These are phyloP conservation scores for Protophormia terraenovae DNA, from an alignment of 2,888 invertebrate genomes.

Conservation along the genomic window DNA sequence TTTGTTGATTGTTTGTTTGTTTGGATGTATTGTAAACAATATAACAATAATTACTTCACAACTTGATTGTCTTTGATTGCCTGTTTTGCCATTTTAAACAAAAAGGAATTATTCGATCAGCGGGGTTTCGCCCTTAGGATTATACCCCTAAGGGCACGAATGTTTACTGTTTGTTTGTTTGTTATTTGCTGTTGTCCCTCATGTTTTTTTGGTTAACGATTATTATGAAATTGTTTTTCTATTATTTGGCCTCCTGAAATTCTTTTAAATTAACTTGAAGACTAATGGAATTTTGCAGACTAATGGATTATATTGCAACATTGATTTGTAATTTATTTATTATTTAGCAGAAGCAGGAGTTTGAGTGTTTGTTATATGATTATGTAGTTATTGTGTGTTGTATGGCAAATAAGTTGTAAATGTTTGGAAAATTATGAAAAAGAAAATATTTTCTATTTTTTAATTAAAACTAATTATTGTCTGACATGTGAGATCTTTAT, in stretches of 20 bases:
- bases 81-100: slow-evolving; percentile 70
- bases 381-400: slow-evolving; percentile 12
- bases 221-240: slow-evolving; percentile 41
- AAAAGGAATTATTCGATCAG: slow-evolving; percentile 78
- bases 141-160: slow-evolving; percentile 44
- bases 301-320: slow-evolving; percentile 27
- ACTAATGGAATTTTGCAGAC: slow-evolving; percentile 43
- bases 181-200: background rate
- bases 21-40: slow-evolving; percentile 31
- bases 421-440: background rate
- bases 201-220: slow-evolving; percentile 40
- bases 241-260: slow-evolving; percentile 44
- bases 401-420: slow-evolving; percentile 15
- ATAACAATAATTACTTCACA: slow-evolving; percentile 55
- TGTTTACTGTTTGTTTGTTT: slow-evolving; percentile 14
- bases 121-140: slow-evolving; percentile 78
- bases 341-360: background rate
- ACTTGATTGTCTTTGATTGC: slow-evolving; percentile 68
- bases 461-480: slow-evolving; percentile 43
- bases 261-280: slow-evolving; percentile 8
- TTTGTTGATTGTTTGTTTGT: background rate
- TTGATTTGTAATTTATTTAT: slow-evolving; percentile 42
- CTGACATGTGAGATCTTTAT: slow-evolving; percentile 39
- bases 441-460: slow-evolving; percentile 6
- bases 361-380: background rate